phyloP scores from a whole-genome alignment of 2,888 invertebrate genomes.

The Papilio elwesi region DNA sequence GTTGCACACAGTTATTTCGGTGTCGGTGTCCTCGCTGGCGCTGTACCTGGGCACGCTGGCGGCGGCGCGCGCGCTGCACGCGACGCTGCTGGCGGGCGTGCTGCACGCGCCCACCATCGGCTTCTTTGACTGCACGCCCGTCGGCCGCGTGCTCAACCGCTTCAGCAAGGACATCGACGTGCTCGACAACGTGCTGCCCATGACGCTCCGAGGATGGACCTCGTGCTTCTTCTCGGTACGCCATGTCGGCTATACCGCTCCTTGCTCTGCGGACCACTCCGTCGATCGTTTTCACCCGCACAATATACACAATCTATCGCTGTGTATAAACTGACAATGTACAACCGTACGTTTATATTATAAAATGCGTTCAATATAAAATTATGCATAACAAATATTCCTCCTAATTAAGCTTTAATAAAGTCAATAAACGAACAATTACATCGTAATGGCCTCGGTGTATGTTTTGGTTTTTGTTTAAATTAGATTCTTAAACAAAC shows the following conservation, averaged over 20 bases:
- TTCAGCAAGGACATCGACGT: conserved; percentile 90
- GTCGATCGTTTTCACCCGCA: no score
- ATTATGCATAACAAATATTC: no score
- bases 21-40: conserved; percentile 87
- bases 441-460: no score
- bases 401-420: no score
- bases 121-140: conserved; percentile 92
- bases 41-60: conserved; percentile 87
- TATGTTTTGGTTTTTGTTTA: no score
- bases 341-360: no score
- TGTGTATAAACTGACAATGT: no score
- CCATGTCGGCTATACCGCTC: background rate
- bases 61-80: conserved; percentile 86
- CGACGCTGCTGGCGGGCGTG: conserved; percentile 85
- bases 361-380: no score
- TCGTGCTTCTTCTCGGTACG: conserved; percentile 86
- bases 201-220: conserved; percentile 89
- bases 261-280: no score
- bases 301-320: no score
- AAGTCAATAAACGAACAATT: no score
- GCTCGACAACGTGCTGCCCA: conserved; percentile 88
- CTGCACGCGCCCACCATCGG: conserved; percentile 87
- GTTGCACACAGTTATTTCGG: conserved; percentile 83
- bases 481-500: no score
- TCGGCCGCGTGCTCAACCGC: conserved; percentile 91